Conservation (phyloP, 2,797 vertebrate genomes). For the Saxicola maurus region DNA sequence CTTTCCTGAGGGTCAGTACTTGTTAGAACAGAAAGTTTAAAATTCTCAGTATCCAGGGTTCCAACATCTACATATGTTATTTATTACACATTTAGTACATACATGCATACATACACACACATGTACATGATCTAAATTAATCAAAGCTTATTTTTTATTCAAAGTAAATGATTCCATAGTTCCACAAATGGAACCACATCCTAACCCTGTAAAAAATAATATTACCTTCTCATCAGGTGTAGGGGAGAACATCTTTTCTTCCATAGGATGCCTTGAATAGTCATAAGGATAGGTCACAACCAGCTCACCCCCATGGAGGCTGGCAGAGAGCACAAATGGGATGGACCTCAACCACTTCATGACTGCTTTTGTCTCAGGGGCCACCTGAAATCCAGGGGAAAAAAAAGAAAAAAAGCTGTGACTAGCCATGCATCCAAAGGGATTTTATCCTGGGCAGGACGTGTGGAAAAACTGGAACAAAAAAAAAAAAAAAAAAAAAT, state of each 20-base stretch:
- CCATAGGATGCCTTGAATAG: constrained; percentile 85
- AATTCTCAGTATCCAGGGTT: too few relatives aligned
- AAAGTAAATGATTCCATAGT: not conserved
- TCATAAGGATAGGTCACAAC: constrained; percentile 96
- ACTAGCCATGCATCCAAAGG: not conserved
- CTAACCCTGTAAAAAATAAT: not conserved
- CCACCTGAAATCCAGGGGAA: constrained; percentile 75
- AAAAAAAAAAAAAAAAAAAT: not conserved
- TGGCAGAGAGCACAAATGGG: constrained; percentile 92
- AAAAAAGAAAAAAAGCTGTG: not conserved
- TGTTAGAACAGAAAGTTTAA: too few relatives aligned
- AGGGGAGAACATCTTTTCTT: constrained; percentile 90
- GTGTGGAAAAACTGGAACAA: not conserved
- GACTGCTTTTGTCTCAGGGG: constrained; percentile 92
- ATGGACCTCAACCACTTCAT: constrained; percentile 92
- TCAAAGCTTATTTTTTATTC: not conserved
- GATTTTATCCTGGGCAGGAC: not conserved
- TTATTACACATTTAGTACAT: not conserved
- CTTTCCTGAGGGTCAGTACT: too few relatives aligned
- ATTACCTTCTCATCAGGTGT: constrained; percentile 93
- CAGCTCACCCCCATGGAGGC: constrained; percentile 93
- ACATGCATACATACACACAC: not conserved
- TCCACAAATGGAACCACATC: accelerated
- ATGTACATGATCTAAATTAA: not conserved
- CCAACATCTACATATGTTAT: not conserved